These are phyloP conservation scores for Siderastrea radians DNA, from an alignment of 92 coral and sea anemone genomes.

Conservation along the genomic window DNA sequence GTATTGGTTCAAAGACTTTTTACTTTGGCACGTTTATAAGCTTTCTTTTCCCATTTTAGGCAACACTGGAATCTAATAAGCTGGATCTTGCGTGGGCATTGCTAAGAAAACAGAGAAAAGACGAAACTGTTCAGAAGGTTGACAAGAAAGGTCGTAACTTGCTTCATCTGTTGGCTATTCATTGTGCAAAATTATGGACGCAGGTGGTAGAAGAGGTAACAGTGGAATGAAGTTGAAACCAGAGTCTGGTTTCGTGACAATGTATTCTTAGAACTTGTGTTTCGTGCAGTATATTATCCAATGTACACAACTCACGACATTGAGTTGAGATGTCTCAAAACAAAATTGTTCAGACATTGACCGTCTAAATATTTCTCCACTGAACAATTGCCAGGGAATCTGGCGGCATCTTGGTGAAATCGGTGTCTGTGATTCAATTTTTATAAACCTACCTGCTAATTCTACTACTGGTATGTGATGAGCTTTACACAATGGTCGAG, in stretches of 20 bases:
- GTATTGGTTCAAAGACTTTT: too few species aligned
- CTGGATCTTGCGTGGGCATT: conserved; percentile 87
- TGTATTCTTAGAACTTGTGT: background rate
- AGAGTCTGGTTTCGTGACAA: background rate
- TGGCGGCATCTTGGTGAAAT: too few species aligned
- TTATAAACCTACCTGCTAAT: too few species aligned
- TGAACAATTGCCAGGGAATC: too few species aligned
- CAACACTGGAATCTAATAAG: conserved; percentile 80
- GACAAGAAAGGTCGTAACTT: conserved; percentile 74
- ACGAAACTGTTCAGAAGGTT: conserved; percentile 62
- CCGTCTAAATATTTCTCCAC: too few species aligned
- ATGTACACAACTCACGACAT: too few species aligned
- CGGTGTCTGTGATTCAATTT: too few species aligned
- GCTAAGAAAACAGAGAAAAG: conserved; percentile 81
- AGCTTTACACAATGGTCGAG: too few species aligned
- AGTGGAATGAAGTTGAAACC: background rate
- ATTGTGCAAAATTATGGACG: conserved; percentile 52
- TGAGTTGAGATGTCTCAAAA: too few species aligned
- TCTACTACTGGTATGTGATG: too few species aligned
- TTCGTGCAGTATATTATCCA: background rate
- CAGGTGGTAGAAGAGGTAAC: conserved; percentile 74
- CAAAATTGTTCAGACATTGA: too few species aligned
- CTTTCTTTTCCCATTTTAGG: conserved; percentile 45
- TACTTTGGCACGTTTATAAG: background rate
- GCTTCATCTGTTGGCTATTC: conserved; percentile 85